Evolutionary conservation across 2,888 invertebrate species (phyloP), one percentile per base, ranked within the genome.

Genomic region (Sussaba pulchella): DNA sequence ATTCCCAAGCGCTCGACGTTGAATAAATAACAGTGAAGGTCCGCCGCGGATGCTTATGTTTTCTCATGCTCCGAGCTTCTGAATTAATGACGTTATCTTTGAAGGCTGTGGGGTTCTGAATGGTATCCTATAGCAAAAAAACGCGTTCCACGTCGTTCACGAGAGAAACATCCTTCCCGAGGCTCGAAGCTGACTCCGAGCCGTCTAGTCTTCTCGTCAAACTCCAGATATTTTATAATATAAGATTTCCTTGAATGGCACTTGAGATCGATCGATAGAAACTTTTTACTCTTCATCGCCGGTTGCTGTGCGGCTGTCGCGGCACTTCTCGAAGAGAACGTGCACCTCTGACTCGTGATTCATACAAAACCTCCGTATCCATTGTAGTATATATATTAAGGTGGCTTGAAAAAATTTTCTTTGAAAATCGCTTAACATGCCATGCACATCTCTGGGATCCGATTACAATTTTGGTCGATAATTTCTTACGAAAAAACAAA

Each of bases 121-220:
- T 67, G n/a, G 43, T 45, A 5, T 10, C 8, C 12, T 24, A 43
- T 31, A 17, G 17, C 14, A 21, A 67, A 74, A 43, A 39, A 43
- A 47, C 66, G 45, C 57, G 57, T 67, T 76, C 59, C 64, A 64
- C 47, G 50, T 39, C 50, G 61, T 52, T 43, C 57, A n/a, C 66
- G 21, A 77, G n/a, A 39, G 21, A 50, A 21, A 5, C 14, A 41
- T 12, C 31, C 4, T 21, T n/a, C 19, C 10, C 61, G 21, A 14
- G 21, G 39, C 12, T 52, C 19, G 8, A 19, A 31, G 17, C 17
- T 50, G 43, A 73, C 59, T 67, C 54, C 24, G 83, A 85, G 78
- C 57, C 78, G 67, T 83, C 83, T 87, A 83, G 81, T 47, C 52
- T 52, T 73, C 70, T 73, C 70, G 64, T 70, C 63, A 70, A 77